Percentiles rank a stretch among this genome's conserved stretches.
These are phyloP conservation scores for Spizella passerina DNA, from an alignment of 2,797 vertebrate species.

Conservation along the genomic window DNA sequence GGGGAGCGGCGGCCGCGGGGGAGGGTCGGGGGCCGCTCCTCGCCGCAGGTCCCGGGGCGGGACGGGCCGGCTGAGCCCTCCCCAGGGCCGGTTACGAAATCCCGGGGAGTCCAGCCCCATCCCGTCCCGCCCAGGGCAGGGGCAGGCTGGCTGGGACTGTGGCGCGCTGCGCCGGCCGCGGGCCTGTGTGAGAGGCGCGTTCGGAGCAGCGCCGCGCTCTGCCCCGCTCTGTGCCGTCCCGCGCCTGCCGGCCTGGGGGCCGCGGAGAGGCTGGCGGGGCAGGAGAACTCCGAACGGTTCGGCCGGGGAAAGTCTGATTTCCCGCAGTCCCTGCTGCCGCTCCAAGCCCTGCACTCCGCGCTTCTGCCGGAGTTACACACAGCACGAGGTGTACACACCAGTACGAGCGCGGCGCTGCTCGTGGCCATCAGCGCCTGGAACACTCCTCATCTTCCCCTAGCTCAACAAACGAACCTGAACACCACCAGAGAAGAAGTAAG, in stretches of 20 bases:
- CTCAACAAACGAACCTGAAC: background rate
- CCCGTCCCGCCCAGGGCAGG: background rate
- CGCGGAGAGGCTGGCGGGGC: background rate
- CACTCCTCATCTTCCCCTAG: accelerated
- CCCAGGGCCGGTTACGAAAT: background rate
- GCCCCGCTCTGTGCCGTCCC: background rate
- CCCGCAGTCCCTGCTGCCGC: accelerated
- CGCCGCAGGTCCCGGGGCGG: background rate
- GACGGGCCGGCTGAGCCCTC: background rate
- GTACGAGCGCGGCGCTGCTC: background rate
- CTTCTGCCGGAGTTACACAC: background rate
- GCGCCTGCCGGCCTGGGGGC: background rate
- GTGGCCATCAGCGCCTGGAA: background rate
- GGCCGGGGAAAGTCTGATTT: accelerated
- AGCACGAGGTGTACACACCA: background rate
- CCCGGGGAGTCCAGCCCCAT: background rate
- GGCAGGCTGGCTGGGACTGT: too few species aligned
- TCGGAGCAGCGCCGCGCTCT: background rate
- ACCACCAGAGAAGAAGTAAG: accelerated
- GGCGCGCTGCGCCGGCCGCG: background rate
- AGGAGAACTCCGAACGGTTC: background rate
- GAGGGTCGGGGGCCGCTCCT: background rate
- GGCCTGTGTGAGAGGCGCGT: background rate
- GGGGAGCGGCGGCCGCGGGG: background rate
- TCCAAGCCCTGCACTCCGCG: background rate